Conservation (phyloP, 37 sponge, comb jelly and placozoan species). For the Beroe forskalii region DNA sequence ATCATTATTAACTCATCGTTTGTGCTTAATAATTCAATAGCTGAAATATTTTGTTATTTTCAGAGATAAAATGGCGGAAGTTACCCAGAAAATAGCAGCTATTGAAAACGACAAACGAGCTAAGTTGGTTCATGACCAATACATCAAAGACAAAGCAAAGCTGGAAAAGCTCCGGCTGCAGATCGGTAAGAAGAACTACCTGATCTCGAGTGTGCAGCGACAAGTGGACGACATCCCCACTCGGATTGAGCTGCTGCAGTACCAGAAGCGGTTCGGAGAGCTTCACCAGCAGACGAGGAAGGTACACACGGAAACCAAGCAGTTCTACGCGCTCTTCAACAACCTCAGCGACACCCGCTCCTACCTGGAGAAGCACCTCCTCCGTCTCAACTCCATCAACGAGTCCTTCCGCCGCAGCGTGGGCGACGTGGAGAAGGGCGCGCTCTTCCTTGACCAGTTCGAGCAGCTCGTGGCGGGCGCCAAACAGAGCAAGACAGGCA, state of each 20-base stretch:
- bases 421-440: slow-evolving; percentile 79
- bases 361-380: slow-evolving; percentile 86
- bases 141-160: slow-evolving; percentile 79
- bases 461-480: slow-evolving; percentile 83
- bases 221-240: slow-evolving; percentile 95
- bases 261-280: slow-evolving; percentile 75
- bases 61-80: slow-evolving; percentile 75
- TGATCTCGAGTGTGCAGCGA: slow-evolving; percentile 83
- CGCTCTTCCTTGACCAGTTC: slow-evolving; percentile 80
- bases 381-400: slow-evolving; percentile 82
- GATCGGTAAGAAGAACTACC: slow-evolving; percentile 86
- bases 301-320: slow-evolving; percentile 89
- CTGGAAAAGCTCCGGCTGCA: slow-evolving; percentile 79
- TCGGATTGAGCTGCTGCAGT: slow-evolving; percentile 90
- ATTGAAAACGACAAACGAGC: slow-evolving; percentile 85
- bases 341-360: slow-evolving; percentile 88
- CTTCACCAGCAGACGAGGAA: slow-evolving; percentile 66
- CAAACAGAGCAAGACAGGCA: slow-evolving; percentile 75
- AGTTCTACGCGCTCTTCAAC: slow-evolving; percentile 95
- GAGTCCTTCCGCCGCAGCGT: slow-evolving; percentile 91
- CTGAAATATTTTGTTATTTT: too few relatives aligned
- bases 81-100: slow-evolving; percentile 78
- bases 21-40: too few relatives aligned
- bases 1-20: too few relatives aligned
- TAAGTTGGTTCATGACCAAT: slow-evolving; percentile 57